phyloP scores from a whole-genome alignment of 2,888 invertebrate species.

The Volucella zonaria region DNA sequence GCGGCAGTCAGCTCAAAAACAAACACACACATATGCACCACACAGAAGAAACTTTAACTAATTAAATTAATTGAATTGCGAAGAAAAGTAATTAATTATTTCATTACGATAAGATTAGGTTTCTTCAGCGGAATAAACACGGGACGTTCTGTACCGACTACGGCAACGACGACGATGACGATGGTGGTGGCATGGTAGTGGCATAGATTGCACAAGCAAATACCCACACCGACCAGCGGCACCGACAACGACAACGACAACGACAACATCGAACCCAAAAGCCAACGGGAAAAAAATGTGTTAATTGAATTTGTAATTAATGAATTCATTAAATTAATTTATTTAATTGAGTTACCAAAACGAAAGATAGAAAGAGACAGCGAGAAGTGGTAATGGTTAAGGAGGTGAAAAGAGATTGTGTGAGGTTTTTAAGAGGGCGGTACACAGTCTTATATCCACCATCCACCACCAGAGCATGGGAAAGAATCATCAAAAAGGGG shows the following conservation, averaged over 20 bases:
- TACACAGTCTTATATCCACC: background rate
- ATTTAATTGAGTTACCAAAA: slow-evolving; percentile 72
- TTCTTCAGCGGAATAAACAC: slow-evolving; percentile 54
- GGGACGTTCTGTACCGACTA: slow-evolving; percentile 4
- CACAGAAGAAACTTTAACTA: slow-evolving; percentile 61
- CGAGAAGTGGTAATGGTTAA: no score
- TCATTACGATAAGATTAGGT: slow-evolving; percentile 73
- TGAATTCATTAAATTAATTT: slow-evolving; percentile 74
- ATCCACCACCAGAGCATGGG: slow-evolving; percentile 8
- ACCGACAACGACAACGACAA: slow-evolving; percentile 6
- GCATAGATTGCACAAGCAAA: slow-evolving; percentile 42
- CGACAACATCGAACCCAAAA: slow-evolving; percentile 22
- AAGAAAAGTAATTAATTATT: slow-evolving; percentile 73
- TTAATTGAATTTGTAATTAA: slow-evolving; percentile 74
- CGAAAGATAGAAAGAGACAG: slow-evolving; percentile 1
- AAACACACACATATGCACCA: slow-evolving; percentile 38
- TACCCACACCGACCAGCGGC: slow-evolving; percentile 1
- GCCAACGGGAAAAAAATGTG: slow-evolving; percentile 61
- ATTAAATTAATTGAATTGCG: slow-evolving; percentile 72
- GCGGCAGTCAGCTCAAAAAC: slow-evolving; percentile 19
- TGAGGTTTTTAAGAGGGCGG: background rate
- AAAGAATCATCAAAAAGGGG: slow-evolving; percentile 48
- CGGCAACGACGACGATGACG: background rate
- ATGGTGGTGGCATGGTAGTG: slow-evolving; percentile 11
- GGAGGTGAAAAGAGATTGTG: background rate